Conservation (phyloP, 2,113 vertebrate species). For the Danionella cerebrum region DNA sequence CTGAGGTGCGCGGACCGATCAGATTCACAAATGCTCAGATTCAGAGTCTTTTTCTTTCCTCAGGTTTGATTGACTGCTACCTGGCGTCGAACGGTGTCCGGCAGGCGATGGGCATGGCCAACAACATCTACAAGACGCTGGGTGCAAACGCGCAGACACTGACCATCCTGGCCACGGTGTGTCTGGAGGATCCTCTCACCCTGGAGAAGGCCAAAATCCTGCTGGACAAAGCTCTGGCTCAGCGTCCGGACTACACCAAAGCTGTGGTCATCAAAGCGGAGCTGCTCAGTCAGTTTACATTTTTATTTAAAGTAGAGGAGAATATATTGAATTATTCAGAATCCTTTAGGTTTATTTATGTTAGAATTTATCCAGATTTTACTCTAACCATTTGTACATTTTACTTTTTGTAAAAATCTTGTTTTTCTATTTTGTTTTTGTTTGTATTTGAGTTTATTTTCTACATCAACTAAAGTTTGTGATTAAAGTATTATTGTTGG, state of each 20-base stretch:
- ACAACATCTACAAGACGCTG: constrained; percentile 96
- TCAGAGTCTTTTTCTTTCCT: not conserved
- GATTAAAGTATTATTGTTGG: too few species aligned
- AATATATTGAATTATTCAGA: too few species aligned
- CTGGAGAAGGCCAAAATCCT: constrained; percentile 94
- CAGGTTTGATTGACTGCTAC: constrained; percentile 96
- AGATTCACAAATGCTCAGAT: too few species aligned
- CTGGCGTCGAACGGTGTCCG: constrained; percentile 91
- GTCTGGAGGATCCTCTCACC: constrained; percentile 91
- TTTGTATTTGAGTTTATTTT: too few species aligned
- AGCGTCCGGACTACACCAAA: constrained; percentile 94
- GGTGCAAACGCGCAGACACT: constrained; percentile 93
- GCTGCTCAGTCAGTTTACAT: constrained; percentile 81
- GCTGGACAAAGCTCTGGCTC: constrained; percentile 88
- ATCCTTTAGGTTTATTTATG: not conserved
- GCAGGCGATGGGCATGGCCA: constrained; percentile 97
- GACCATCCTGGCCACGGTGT: constrained; percentile 90
- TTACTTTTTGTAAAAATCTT: not conserved
- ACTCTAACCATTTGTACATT: not conserved
- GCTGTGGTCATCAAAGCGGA: constrained; percentile 98
- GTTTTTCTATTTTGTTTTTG: not conserved
- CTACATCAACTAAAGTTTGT: too few species aligned
- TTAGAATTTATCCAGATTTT: not conserved
- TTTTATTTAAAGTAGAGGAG: too few species aligned
- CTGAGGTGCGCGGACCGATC: too few species aligned